These are phyloP conservation scores for Lasioglossum malachurum DNA, from an alignment of 2,888 invertebrate genomes.

Conservation along the genomic window DNA sequence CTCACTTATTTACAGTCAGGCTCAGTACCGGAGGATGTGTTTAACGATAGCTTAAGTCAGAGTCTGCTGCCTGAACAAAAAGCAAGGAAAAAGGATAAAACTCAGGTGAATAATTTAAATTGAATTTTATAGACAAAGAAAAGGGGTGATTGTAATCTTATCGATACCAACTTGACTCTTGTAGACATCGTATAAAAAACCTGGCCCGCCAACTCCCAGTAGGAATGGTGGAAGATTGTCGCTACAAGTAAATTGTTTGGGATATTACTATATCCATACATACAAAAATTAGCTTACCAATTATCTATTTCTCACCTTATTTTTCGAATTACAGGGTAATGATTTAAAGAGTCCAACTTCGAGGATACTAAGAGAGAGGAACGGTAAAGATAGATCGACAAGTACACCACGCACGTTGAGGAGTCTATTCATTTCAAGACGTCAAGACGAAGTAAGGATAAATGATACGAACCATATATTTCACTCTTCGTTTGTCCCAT, in stretches of 20 bases:
- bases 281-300: background rate
- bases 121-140: background rate
- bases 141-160: background rate
- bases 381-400: constrained; percentile 75
- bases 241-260: constrained; percentile 86
- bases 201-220: constrained; percentile 95
- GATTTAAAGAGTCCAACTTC: constrained; percentile 78
- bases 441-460: constrained; percentile 79
- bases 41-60: constrained; percentile 83
- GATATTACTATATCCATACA: background rate
- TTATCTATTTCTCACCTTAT: background rate
- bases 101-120: constrained; percentile 74
- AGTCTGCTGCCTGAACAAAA: constrained; percentile 83
- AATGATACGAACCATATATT: background rate
- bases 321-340: constrained; percentile 71
- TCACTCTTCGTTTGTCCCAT: background rate
- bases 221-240: constrained; percentile 92
- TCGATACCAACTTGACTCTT: constrained; percentile 43
- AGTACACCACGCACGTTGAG: constrained; percentile 79
- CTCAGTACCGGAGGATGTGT: constrained; percentile 74
- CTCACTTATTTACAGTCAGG: constrained; percentile 75
- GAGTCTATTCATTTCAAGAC: constrained; percentile 73
- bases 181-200: constrained; percentile 92
- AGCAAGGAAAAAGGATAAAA: constrained; percentile 79
- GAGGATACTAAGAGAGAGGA: constrained; percentile 77